Percentiles rank a stretch among this genome's conserved stretches.
phyloP scores from a whole-genome alignment of 2,113 vertebrate genomes.

The Seriola dumerili region DNA sequence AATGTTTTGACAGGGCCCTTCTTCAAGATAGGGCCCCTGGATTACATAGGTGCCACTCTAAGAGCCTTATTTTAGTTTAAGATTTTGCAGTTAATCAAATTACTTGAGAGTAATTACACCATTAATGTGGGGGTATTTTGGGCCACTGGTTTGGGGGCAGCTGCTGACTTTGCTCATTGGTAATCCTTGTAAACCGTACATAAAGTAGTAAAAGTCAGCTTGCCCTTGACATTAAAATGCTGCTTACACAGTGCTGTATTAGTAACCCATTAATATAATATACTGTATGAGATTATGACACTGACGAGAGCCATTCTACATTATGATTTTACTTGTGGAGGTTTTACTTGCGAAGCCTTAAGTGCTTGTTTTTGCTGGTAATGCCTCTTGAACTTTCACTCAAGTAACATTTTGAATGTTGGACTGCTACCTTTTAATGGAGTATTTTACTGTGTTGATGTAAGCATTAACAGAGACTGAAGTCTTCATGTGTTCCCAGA shows the following conservation, averaged over 20 bases:
- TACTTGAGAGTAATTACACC: not conserved
- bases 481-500: not conserved
- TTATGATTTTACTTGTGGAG: not conserved
- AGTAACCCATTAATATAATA: not conserved
- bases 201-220: not conserved
- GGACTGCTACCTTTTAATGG: not conserved
- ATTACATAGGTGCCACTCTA: too few relatives aligned
- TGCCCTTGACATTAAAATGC: not conserved
- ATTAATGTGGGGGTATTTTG: not conserved
- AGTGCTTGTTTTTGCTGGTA: not conserved
- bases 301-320: not conserved
- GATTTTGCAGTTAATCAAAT: not conserved
- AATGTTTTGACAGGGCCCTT: too few relatives aligned
- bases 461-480: not conserved
- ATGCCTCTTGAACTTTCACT: not conserved
- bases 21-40: too few relatives aligned
- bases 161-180: not conserved
- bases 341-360: not conserved
- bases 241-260: not conserved
- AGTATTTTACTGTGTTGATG: not conserved
- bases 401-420: not conserved
- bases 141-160: not conserved
- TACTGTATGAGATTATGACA: not conserved
- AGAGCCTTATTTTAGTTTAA: not conserved
- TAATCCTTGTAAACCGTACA: not conserved